A percentile compares a stretch with the other conserved stretches of the same genome.
Evolutionary conservation across 2,797 vertebrate species (phyloP).

Genomic region (Florisuga fusca): DNA sequence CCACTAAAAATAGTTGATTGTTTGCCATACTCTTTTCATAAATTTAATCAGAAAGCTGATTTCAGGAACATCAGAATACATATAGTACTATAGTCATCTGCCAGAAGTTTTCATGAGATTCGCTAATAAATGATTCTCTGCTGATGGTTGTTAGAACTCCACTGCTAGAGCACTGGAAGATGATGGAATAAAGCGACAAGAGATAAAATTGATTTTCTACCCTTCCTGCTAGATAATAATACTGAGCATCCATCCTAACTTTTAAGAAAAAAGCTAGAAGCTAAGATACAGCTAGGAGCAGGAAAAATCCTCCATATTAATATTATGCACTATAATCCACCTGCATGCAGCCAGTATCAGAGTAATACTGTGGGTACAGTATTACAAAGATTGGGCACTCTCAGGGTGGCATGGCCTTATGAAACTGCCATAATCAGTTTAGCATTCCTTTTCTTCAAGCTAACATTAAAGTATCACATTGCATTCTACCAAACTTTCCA

Average conservation of each 20-base stretch:
- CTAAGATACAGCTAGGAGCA: constrained; percentile 35
- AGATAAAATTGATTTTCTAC: constrained; percentile 77
- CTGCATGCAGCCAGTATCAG: constrained; percentile 40
- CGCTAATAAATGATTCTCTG: constrained; percentile 53
- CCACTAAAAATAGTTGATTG: constrained; percentile 34
- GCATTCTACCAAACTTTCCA: not conserved
- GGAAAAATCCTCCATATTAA: constrained; percentile 55
- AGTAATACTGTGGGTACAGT: not conserved
- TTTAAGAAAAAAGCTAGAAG: constrained; percentile 74
- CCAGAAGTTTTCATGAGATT: constrained; percentile 7
- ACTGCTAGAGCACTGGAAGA: not conserved
- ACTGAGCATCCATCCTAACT: constrained; percentile 73
- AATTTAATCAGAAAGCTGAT: constrained; percentile 38
- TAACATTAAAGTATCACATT: not conserved
- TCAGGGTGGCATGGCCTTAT: too few species aligned
- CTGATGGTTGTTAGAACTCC: not conserved
- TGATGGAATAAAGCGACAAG: constrained; percentile 26
- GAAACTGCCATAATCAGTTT: constrained; percentile 27
- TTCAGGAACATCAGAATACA: not conserved
- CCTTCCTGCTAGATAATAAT: constrained; percentile 70
- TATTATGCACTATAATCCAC: constrained; percentile 66
- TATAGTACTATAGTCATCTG: constrained; percentile 30
- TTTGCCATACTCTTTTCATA: not conserved
- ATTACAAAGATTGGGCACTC: not conserved
- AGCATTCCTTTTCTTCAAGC: not conserved